A percentile compares a stretch with the other conserved stretches of the same genome.
Conservation (phyloP, 2,888 invertebrate genomes). For the Pristionchus fissidentatus region DNA sequence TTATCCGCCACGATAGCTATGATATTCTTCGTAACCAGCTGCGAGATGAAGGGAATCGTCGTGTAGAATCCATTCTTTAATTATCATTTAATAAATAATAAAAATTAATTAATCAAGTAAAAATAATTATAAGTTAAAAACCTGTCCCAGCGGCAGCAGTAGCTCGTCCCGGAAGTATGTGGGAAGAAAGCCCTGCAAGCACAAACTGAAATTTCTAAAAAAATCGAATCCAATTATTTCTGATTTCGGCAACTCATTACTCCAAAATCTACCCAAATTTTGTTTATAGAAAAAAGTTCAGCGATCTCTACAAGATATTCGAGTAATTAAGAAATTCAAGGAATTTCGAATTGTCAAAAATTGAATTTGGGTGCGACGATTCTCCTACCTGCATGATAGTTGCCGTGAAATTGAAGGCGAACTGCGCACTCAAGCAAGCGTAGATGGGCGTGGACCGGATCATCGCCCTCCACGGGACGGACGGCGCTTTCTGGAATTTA, state of each 20-base stretch:
- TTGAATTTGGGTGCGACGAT: too few relatives aligned
- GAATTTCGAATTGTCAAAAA: too few relatives aligned
- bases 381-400: constrained; percentile 47
- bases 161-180: constrained; percentile 47
- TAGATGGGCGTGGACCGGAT: not conserved
- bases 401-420: constrained; percentile 37
- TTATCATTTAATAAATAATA: not conserved
- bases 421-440: constrained; percentile 23
- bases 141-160: constrained; percentile 37
- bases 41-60: constrained; percentile 46
- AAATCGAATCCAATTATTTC: too few relatives aligned
- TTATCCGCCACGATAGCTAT: constrained; percentile 5
- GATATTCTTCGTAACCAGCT: constrained; percentile 32
- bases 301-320: too few relatives aligned
- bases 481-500: too few relatives aligned
- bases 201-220: too few relatives aligned
- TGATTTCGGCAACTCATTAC: too few relatives aligned
- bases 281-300: too few relatives aligned
- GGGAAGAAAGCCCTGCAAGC: constrained; percentile 41
- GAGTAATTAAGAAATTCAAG: too few relatives aligned
- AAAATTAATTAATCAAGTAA: not conserved
- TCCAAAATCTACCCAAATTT: too few relatives aligned
- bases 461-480: constrained; percentile 44
- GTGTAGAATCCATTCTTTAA: constrained; percentile 46
- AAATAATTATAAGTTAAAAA: not conserved